Conservation (phyloP, 2,888 invertebrate genomes). For the Hermaeophaga mercurialis region DNA sequence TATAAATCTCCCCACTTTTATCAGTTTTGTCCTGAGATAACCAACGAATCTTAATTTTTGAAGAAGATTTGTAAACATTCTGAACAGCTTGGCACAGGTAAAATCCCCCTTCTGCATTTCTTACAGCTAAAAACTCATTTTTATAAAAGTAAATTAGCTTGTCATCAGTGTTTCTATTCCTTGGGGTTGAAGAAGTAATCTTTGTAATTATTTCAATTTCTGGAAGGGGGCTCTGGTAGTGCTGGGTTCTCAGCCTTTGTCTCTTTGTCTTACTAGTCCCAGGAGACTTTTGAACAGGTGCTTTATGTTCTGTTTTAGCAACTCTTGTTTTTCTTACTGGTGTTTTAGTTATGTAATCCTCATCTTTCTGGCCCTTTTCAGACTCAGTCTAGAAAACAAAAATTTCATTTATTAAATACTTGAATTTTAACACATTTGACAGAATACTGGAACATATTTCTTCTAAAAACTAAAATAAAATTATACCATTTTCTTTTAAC, state of each 20-base stretch:
- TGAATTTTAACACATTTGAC: no score
- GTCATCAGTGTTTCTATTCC: slow-evolving; percentile 67
- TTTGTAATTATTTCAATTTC: slow-evolving; percentile 79
- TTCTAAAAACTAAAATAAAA: no score
- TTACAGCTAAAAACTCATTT: slow-evolving; percentile 89
- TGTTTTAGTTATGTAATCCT: slow-evolving; percentile 54
- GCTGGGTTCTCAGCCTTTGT: slow-evolving; percentile 71
- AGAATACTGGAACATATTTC: no score
- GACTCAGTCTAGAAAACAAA: slow-evolving; percentile 12
- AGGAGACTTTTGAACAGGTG: slow-evolving; percentile 52
- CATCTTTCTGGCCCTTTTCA: slow-evolving; percentile 45
- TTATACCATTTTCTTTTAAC: no score
- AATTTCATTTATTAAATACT: no score
- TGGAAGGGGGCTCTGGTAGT: slow-evolving; percentile 82
- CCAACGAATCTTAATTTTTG: slow-evolving; percentile 89
- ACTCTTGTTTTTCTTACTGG: slow-evolving; percentile 62
- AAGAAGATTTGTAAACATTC: slow-evolving; percentile 85
- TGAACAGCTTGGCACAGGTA: slow-evolving; percentile 89
- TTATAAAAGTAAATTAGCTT: slow-evolving; percentile 88
- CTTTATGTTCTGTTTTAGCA: slow-evolving; percentile 49
- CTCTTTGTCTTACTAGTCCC: slow-evolving; percentile 58
- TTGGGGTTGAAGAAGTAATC: slow-evolving; percentile 64
- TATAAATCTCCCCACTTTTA: slow-evolving; percentile 30
- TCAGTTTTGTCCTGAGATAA: slow-evolving; percentile 72
- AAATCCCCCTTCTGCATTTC: slow-evolving; percentile 87